Evolutionary conservation across 2,797 vertebrate genomes (phyloP), one percentile per base, ranked within the genome.

Genomic region (Hybognathus amarus): DNA sequence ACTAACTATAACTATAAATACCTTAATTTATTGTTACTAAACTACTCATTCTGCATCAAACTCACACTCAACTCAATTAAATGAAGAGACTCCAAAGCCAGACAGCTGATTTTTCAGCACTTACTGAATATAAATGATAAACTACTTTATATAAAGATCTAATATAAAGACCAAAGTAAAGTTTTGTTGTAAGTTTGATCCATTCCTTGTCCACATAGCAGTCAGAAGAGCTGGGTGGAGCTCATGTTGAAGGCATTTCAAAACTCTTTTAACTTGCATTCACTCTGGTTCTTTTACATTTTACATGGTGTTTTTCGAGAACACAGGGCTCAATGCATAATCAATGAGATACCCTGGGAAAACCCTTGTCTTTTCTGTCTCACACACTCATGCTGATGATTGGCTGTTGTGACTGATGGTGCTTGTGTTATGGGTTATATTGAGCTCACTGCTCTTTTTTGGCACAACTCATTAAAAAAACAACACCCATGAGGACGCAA

Each of bases 381-480:
- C 69, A 27, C 54, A 42, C 77, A 47, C 59, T 50, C 59, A n/a
- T 11, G 22, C 61, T 50, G 30, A 67, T 79, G 77, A 79, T 50
- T 79, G 47, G 77, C 76, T 77, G 59, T 42, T 59, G 59, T 77
- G 56, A 64, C 59, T 42, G 75, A 61, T 61, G 17, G 54, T 63
- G 75, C 54, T 61, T 77, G 52, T 45, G 75, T 77, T 64, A 40
- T 7, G 5, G 76, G 56, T 64, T 64, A 42, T 59, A 50, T 33
- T 67, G 24, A 47, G 33, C 36, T 59, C 67, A 27, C 36, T 77
- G 70, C 75, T 54, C 13, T 70, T 36, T 70, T 81, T 22, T 81
- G 80, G 40, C n/a, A 64, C 80, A 82, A 30, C 80, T 82, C 80
- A 82, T 82, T 82, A 75, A 82, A 54, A 63, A 64, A 59, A 64